Percentiles rank a stretch among this genome's conserved stretches.
phyloP scores from a whole-genome alignment of 2,113 vertebrate species.

The Lasiurus cinereus region DNA sequence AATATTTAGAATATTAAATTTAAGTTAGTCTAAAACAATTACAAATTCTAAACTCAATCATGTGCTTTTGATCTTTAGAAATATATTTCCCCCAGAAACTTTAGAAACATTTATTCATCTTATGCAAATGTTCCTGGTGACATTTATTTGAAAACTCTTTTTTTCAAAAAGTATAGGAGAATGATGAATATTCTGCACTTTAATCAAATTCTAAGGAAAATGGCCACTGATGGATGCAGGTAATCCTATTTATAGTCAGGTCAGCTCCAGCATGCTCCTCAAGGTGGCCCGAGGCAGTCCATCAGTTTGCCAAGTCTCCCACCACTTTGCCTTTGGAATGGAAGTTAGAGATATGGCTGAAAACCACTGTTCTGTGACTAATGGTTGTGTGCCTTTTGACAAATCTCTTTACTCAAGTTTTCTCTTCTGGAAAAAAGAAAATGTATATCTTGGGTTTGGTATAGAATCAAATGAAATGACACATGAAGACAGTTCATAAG shows the following conservation, averaged over 20 bases:
- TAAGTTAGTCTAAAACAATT: background rate
- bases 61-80: slow-evolving; percentile 14
- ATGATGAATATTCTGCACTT: background rate
- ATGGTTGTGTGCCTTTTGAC: background rate
- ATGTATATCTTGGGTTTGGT: background rate
- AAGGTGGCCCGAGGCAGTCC: fast-evolving
- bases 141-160: background rate
- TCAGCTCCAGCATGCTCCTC: background rate
- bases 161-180: background rate
- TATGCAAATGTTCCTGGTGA: background rate
- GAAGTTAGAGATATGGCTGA: background rate
- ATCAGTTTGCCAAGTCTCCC: background rate
- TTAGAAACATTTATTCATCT: slow-evolving; percentile 9
- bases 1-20: background rate
- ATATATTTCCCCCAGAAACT: background rate
- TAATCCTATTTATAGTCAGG: background rate
- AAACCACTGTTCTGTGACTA: background rate
- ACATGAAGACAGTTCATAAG: background rate
- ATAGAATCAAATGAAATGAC: background rate
- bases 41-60: background rate
- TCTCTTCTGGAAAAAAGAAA: background rate
- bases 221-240: background rate
- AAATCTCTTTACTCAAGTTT: background rate
- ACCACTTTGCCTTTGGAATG: background rate
- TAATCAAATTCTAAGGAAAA: background rate